Base-by-base conservation (phyloP, 2,797 vertebrate species). In the Lindbergichthys nudifrons region DNA sequence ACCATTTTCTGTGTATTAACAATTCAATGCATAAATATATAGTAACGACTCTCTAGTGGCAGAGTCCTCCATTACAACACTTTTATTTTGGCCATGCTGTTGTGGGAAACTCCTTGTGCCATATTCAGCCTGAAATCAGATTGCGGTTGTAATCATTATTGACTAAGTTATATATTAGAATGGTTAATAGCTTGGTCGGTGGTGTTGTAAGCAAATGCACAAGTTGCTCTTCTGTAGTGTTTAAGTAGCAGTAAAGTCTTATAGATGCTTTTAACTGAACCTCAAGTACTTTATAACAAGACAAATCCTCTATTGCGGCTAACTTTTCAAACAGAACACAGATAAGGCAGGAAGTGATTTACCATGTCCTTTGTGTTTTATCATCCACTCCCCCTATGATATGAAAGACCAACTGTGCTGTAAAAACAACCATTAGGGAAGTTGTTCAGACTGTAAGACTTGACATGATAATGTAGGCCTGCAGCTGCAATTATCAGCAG, bases 401-500 rank as follows among this genome's bases (percentile, higher is more conserved):
- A 63, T 70, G 60, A 74, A 73, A 58, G 63, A 70, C 15, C 52
- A 61, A 67, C 60, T 77, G 62, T 65, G 56, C 65, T 80, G 76
- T 72, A 75, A 81, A 81, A 81, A 70, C 57, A 63, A 51, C 65
- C 39, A 77, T 75, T 23, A 70, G 60, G 32, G 50, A 77, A 56
- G 68, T 75, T 68, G 32, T 64, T 51, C 59, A 39, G 32, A 57
- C 47, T 64, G 26, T 56, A 59, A 66, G 45, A 77, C 57, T 48
- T 67, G 65, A 73, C 69, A 57, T 46, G 41, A 73, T 71, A 58
- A 77, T 81, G 64, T 21, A 65, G 58, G n/a, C 15, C 42, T 52
- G 70, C 59, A 75, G 80, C 83, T 80, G 74, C 61, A 84, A 75
- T 88, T 82, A 85, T 83, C 58, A 81, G 43, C 56, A 45, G 52